phyloP scores from a whole-genome alignment of 2,797 vertebrate species.

The Lutjanus argentimaculatus region DNA sequence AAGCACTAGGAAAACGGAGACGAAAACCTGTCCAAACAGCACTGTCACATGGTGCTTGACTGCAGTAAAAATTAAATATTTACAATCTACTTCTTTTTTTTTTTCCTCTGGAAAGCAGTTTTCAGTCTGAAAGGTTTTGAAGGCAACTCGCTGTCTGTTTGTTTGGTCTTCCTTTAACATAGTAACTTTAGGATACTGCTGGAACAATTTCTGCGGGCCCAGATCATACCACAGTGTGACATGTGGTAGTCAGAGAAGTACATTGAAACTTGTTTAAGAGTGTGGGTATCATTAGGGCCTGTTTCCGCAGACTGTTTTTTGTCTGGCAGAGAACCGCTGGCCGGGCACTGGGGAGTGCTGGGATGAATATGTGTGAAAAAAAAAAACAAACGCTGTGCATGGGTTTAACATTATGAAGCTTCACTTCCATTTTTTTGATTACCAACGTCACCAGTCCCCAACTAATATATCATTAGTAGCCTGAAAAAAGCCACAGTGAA shows the following conservation, averaged over 20 bases:
- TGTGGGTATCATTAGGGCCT: background rate
- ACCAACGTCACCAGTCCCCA: too few relatives aligned
- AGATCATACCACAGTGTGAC: background rate
- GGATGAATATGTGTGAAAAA: too few relatives aligned
- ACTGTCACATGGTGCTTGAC: constrained; percentile 39
- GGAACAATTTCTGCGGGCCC: background rate
- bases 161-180: constrained; percentile 18
- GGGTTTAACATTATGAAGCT: too few relatives aligned
- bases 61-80: constrained; percentile 74
- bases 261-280: background rate
- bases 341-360: too few relatives aligned
- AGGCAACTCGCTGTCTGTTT: constrained; percentile 20
- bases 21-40: constrained; percentile 57
- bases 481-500: too few relatives aligned
- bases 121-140: constrained; percentile 55
- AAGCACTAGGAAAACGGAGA: constrained; percentile 17
- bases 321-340: too few relatives aligned
- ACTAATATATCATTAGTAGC: too few relatives aligned
- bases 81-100: constrained; percentile 40
- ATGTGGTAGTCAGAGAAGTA: background rate
- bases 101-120: constrained; percentile 41
- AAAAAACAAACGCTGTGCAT: too few relatives aligned
- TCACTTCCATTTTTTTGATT: too few relatives aligned
- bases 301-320: too few relatives aligned
- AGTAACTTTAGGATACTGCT: background rate